Evolutionary conservation across 1,140 invertebrate species (phyloP).

Genomic region (Hirudo medicinalis): DNA sequence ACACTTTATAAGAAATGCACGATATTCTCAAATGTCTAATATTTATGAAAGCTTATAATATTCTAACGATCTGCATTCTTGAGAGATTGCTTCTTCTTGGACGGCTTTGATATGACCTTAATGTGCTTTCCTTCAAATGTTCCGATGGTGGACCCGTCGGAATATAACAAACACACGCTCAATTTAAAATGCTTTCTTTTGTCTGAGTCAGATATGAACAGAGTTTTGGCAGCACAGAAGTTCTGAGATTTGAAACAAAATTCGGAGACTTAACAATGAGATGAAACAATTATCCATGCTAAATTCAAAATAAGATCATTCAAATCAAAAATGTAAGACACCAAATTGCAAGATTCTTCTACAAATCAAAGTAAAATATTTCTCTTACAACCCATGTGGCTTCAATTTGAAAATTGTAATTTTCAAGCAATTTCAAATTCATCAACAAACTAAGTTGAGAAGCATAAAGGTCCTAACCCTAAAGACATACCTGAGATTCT

Average conservation of each 20-base stretch:
- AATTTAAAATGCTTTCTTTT: conserved; percentile 99
- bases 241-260: conserved; percentile 50
- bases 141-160: conserved; percentile 92
- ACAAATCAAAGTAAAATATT: too few species aligned
- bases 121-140: conserved; percentile 96
- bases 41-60: background rate
- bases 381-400: too few species aligned
- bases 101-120: conserved; percentile 99
- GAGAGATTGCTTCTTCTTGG: conserved; percentile 97
- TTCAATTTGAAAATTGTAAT: too few species aligned
- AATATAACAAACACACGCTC: conserved; percentile 97
- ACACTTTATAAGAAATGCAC: background rate
- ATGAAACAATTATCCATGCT: background rate
- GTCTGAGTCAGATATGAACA: conserved; percentile 98
- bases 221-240: conserved; percentile 96
- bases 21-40: background rate
- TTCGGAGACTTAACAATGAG: background rate
- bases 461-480: too few species aligned
- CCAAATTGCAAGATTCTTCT: background rate
- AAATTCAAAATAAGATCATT: background rate
- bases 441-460: too few species aligned
- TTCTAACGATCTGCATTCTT: conserved; percentile 89
- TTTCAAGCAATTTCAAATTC: too few species aligned
- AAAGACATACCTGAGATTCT: conserved; percentile 44
- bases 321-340: background rate